These are phyloP conservation scores for Netelia melanura DNA, from an alignment of 2,888 invertebrate species.

Conservation along the genomic window DNA sequence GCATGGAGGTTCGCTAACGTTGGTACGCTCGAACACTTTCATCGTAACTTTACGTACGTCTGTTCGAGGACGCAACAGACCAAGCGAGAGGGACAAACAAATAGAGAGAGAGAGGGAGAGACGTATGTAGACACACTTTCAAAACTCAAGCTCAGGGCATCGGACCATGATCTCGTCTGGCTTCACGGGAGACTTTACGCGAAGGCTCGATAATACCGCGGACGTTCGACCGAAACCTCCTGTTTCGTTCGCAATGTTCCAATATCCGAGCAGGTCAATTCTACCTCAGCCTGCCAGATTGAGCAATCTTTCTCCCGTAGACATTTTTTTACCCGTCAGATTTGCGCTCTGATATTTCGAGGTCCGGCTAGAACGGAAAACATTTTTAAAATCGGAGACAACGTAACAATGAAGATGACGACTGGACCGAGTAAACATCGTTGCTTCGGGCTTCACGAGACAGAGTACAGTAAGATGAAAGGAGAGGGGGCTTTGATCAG, in stretches of 20 bases:
- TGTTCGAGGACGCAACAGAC: slow-evolving; percentile 25
- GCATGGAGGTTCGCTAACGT: slow-evolving; percentile 20
- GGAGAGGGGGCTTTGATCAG: no score
- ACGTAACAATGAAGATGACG: no score
- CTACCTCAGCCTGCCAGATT: no score
- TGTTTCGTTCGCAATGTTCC: slow-evolving; percentile 19
- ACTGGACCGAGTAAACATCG: no score
- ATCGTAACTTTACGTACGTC: slow-evolving; percentile 59
- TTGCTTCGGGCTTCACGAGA: no score
- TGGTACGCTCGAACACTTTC: slow-evolving; percentile 60
- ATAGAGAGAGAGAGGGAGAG: slow-evolving; percentile 10
- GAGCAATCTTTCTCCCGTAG: no score
- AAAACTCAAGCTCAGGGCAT: slow-evolving; percentile 33
- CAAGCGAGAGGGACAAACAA: neutral
- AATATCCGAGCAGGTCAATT: neutral
- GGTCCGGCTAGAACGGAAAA: no score
- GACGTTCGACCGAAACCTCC: slow-evolving; percentile 5
- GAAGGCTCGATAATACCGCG: slow-evolving; percentile 28
- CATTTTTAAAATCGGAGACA: no score
- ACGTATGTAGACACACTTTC: slow-evolving; percentile 35
- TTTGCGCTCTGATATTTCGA: no score
- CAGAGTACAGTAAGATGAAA: no score
- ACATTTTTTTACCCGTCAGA: no score
- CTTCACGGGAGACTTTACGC: slow-evolving; percentile 15
- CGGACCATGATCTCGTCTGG: slow-evolving; percentile 38